Evolutionary conservation across 2,113 vertebrate species (phyloP), one percentile per base, ranked within the genome.

Genomic region (Ptilonorhynchus violaceus): DNA sequence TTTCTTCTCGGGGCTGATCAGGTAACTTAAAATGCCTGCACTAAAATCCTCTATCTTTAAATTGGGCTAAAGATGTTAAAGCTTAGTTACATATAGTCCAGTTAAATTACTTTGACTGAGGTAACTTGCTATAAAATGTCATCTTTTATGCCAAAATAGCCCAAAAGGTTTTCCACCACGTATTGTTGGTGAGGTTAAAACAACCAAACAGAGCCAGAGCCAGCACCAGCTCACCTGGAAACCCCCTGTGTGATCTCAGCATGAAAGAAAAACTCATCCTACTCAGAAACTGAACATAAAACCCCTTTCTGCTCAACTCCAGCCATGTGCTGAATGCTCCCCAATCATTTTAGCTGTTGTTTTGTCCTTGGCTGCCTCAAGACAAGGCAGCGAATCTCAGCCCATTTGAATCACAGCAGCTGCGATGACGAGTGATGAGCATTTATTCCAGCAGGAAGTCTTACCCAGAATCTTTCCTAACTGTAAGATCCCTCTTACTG

Each of bases 371-470:
- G 42, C 42, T 83, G 28, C 78, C 47, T 35, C 7, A 21, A 49
- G 44, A 68, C 56, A 59, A 68, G 74, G 64, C 25, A 79, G 60
- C 0, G 0, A 75, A 75, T 89, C 83, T 78, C 55, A 60, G 68
- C 39, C 10, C 12, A 3, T 88, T 59, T 56, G 50, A 93, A 74
- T 59, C 47, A 0, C 30, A 89, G 3, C 88, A 95, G 90, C 88
- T 96, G 90, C n/a, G 30, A 13, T 64, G 67, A 42, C 15, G 70
- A 76, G 82, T 47, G 72, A 80, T 90, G 85, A 88, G 87, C 52
- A 55, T 83, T 94, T 83, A 58, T 93, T 95, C 55, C 79, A 74
- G 67, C 75, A 93, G 82, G 72, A 93, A 93, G 52, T 70, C 88
- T 80, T 31, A 68, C 53, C 74, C 93, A 68, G 60, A 80, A 77